Base-by-base conservation (phyloP, 2,888 invertebrate genomes). In the Hemithea aestivaria region DNA sequence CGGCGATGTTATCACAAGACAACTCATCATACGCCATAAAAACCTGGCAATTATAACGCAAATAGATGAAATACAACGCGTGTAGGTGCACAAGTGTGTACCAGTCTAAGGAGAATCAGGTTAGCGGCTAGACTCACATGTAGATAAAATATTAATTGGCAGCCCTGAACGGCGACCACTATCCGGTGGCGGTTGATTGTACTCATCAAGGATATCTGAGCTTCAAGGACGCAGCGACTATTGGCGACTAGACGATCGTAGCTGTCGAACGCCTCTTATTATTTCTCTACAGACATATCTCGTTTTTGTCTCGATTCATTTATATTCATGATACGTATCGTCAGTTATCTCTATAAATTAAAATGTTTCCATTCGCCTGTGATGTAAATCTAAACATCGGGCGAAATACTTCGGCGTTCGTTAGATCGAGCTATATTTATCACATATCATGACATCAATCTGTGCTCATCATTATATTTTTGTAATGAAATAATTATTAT, bases 131-230 rank as follows among this genome's bases (percentile, higher is more conserved):
- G 46, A 55, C 56, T 56, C 58, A 62, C 53, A 62, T 60, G 66
- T 65, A 67, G 58, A 64, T 71, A 71, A 64, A 69, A 62, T 60
- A 73, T 68, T 74, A 75, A 75, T 81, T 71, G 82, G 66, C 79
- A 82, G 73, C 84, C 83, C 83, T 84, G 75, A 59, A 68, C 69
- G 68, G 57, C 71, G 69, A 57, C 66, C 65, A 74, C 76, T 82
- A 78, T 77, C 79, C 84, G 76, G 82, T 80, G 82, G 82, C 83
- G 80, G 85, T 87, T 87, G 83, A 87, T 81, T 87, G 85, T 84
- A 84, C 85, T 82, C 85, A 87, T 87, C 85, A 84, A 87, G 85
- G 85, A 82, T 87, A 81, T 82, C 80, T 82, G 71, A 76, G 75
- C 77, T 84, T n/a, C 85, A 87, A 87, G 85, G 85, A 87, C 85